Conservation (phyloP, 2,888 invertebrate species). For the Philereme vetulata region DNA sequence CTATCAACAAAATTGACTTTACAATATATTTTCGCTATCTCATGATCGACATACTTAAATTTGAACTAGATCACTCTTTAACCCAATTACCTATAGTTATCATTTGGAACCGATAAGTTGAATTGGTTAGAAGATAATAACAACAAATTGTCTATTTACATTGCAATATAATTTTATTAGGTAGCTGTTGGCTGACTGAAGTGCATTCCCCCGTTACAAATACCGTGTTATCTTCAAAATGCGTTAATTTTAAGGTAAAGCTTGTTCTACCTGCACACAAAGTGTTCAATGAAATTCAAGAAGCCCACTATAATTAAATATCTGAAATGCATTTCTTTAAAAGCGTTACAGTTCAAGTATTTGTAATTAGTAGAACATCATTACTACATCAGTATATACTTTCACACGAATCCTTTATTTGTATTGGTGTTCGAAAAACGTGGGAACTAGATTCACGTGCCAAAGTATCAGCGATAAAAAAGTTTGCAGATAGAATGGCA, state of each 20-base stretch:
- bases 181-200: background rate
- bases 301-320: background rate
- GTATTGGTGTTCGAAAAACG: conserved; percentile 35
- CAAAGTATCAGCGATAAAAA: conserved; percentile 7
- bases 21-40: background rate
- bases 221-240: no score
- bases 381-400: conserved; percentile 11
- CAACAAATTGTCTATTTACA: conserved; percentile 14
- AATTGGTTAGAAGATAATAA: conserved; percentile 35
- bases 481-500: conserved; percentile 5
- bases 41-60: conserved; percentile 8
- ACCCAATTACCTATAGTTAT: conserved; percentile 31
- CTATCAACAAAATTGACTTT: background rate
- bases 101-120: conserved; percentile 16
- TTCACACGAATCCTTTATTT: conserved; percentile 39
- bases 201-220: background rate
- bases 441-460: conserved; percentile 35
- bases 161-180: conserved; percentile 4
- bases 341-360: conserved; percentile 20
- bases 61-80: conserved; percentile 18
- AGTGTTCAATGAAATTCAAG: background rate
- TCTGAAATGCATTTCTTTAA: background rate
- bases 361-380: conserved; percentile 18
- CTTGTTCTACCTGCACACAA: background rate
- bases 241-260: background rate